A percentile compares a stretch with the other conserved stretches of the same genome.
Evolutionary conservation across 2,797 vertebrate genomes (phyloP).

Genomic region (Prionace glauca): DNA sequence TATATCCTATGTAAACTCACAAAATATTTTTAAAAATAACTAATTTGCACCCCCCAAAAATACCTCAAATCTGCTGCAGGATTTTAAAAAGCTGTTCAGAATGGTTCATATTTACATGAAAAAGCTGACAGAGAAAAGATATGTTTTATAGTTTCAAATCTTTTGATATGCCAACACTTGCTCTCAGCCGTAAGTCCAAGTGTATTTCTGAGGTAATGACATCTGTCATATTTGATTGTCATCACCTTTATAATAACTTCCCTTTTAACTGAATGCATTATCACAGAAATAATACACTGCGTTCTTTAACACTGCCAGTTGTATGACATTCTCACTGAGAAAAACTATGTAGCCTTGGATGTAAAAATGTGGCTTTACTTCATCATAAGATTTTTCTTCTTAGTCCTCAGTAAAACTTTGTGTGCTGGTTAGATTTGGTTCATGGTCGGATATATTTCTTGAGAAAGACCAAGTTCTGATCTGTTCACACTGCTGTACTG

Average conservation of each 20-base stretch:
- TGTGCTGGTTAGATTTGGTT: neutral
- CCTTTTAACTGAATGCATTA: conserved; percentile 40
- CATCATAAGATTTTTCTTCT: neutral
- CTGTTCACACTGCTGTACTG: neutral
- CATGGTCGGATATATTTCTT: neutral
- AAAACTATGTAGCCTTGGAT: neutral
- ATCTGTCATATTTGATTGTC: conserved; percentile 71
- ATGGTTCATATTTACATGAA: conserved; percentile 31
- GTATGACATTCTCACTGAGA: neutral
- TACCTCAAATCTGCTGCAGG: neutral
- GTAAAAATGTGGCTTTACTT: conserved; percentile 26
- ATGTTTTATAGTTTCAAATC: conserved; percentile 50
- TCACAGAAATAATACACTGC: conserved; percentile 13
- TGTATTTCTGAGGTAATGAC: conserved; percentile 74
- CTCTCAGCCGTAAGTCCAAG: conserved; percentile 40
- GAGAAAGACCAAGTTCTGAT: neutral
- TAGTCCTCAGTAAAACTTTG: neutral
- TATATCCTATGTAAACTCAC: conserved; percentile 75
- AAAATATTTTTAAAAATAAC: conserved; percentile 37
- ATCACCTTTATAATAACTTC: conserved; percentile 64
- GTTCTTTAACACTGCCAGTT: neutral
- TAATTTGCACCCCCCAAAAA: neutral
- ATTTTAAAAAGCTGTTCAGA: conserved; percentile 4
- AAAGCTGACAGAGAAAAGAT: conserved; percentile 45
- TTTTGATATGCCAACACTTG: conserved; percentile 81